Evolutionary conservation across 2,888 invertebrate genomes (phyloP), one percentile per base, ranked within the genome.

Genomic region (Adineta ricciae): DNA sequence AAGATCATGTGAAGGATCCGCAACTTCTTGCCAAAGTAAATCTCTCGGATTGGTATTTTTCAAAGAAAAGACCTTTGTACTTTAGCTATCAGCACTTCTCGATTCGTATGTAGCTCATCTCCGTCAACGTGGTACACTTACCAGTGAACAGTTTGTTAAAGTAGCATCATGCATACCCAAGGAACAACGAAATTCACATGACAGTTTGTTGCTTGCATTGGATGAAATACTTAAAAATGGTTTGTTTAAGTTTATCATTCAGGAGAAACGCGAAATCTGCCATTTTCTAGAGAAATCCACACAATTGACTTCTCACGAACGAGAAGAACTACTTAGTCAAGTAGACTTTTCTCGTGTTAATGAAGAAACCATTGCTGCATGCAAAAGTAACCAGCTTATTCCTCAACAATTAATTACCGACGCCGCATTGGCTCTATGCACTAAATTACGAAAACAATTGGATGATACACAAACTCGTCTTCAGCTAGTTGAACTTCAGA

Each of bases 321-420:
- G 87, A 50, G 85, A 87, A n/a, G 88, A 88, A 27, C 86, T 90
- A 9, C 86, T 89, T 41, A 87, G 87, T 16, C 87, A 88, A 24
- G 87, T 90, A 11, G 88, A 90, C 87, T 89, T 89, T 86, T 87
- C 87, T n/a, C 87, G 88, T 4, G 86, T 90, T 46, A 88, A 88
- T 19, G 90, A 90, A 84, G 87, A 87, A 16, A 88, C 88, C 2
- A 87, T 90, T 11, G 88, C 88, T 86, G 87, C 87, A 73, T 89
- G 89, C 8, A 88, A 88, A 73, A 88, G 89, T 54, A 87, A 88
- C 24, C 87, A 89, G 21, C 87, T 89, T 1, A 88, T 89, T 14
- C 89, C 90, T 0, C 87, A 87, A 21, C 85, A 86, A 8, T 87
- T 87, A 83, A 87, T 90, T 19, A 89, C 90, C 1, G 87, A 87